Evolutionary conservation across 2,113 vertebrate species (phyloP).

Genomic region (Neodontobutis hainanensis): DNA sequence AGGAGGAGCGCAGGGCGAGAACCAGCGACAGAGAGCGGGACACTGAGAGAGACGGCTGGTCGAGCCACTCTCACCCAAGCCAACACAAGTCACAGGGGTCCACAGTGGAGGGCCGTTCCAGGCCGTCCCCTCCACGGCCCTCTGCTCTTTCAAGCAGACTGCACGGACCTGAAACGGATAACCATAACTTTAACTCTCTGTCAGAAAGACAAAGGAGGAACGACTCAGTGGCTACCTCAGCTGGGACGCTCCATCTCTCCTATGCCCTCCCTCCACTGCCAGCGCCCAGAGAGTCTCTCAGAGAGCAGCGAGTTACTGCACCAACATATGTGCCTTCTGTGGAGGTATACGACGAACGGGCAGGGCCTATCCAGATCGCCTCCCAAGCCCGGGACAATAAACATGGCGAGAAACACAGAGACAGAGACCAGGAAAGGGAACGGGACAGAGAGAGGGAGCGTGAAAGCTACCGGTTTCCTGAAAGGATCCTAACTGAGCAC

Average conservation of each 20-base stretch:
- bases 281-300: slow-evolving; percentile 82
- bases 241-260: slow-evolving; percentile 79
- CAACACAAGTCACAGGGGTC: slow-evolving; percentile 57
- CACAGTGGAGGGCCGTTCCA: slow-evolving; percentile 46
- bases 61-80: slow-evolving; percentile 49
- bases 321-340: slow-evolving; percentile 97
- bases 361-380: slow-evolving; percentile 90
- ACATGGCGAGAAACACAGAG: slow-evolving; percentile 76
- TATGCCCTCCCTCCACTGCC: slow-evolving; percentile 81
- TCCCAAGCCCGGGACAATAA: slow-evolving; percentile 90
- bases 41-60: slow-evolving; percentile 58
- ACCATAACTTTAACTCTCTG: slow-evolving; percentile 52
- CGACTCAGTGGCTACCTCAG: slow-evolving; percentile 77
- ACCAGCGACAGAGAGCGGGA: slow-evolving; percentile 57
- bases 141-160: slow-evolving; percentile 66
- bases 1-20: slow-evolving; percentile 57
- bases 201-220: slow-evolving; percentile 77
- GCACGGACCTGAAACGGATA: slow-evolving; percentile 78
- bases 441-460: slow-evolving; percentile 78
- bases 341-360: slow-evolving; percentile 91
- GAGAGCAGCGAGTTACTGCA: slow-evolving; percentile 91
- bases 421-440: slow-evolving; percentile 71
- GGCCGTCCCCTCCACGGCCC: slow-evolving; percentile 54
- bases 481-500: slow-evolving; percentile 75
- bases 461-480: slow-evolving; percentile 67